Base-by-base conservation (phyloP, 2,797 vertebrate species). In the Cyprinella venusta region DNA sequence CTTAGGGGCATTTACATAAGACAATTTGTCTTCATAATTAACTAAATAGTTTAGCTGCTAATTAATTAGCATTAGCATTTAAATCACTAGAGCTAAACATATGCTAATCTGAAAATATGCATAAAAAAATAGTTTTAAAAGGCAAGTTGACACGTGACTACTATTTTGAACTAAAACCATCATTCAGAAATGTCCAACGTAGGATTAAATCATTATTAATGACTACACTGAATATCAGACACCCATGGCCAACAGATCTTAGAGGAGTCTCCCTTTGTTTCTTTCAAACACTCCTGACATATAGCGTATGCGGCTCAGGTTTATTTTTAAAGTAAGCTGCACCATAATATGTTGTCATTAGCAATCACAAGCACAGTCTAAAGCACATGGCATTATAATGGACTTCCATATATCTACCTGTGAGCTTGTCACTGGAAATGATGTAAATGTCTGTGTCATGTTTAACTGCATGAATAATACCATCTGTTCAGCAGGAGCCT, bases 401-500 rank as follows among this genome's bases (percentile, higher is more conserved):
- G 64, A 48, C 74, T 61, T 85, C 48, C 59, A 42, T 81, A 88
- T 75, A 82, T 63, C 75, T 84, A 72, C 85, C 79, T 82, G 67
- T 79, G 33, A 67, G 69, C 87, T 78, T 76, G 81, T 89, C 83
- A 64, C n/a, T 71, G 40, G 48, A 76, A 88, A 70, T 80, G 85
- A 84, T 87, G 79, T 82, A 88, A 88, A 86, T 82, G 85, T 85
- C 69, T 84, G 85, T 89, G 85, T 88, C 88, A 83, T 70, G 76
- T 88, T 89, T 84, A 88, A 88, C 87, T 84, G 82, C 82, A 83
- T 86, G 85, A 85, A 88, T 84, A 80, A 86, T 79, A 72, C 85
- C 81, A 85, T 85, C 86, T 86, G 86, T 82, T 87, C 72, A 18
- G 86, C 33, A 56, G 79, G 76, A 82, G 82, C 42, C 74, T 86